phyloP scores from a whole-genome alignment of 53 echinoderm and acorn worm genomes.

The Echinometra lucunter region DNA sequence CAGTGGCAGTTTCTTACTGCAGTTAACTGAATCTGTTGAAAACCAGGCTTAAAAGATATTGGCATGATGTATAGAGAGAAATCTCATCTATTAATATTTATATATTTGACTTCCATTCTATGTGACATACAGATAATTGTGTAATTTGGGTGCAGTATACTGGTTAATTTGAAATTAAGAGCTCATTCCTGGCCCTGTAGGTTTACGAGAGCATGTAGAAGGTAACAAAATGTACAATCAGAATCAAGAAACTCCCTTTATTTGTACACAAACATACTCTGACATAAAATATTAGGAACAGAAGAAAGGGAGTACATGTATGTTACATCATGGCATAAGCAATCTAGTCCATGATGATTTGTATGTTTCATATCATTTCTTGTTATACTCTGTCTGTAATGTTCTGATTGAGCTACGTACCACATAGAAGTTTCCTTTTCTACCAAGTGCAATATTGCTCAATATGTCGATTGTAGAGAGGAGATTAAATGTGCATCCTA shows the following conservation, averaged over 20 bases:
- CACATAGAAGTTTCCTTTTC: constrained; percentile 47
- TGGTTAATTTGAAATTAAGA: too few relatives aligned
- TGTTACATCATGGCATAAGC: not conserved
- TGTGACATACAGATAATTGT: not conserved
- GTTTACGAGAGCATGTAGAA: too few relatives aligned
- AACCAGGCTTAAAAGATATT: too few relatives aligned
- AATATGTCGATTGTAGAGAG: constrained; percentile 51
- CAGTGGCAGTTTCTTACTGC: too few relatives aligned
- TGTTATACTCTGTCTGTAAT: not conserved
- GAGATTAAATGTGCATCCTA: constrained; percentile 50
- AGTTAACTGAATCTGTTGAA: too few relatives aligned
- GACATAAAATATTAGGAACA: too few relatives aligned
- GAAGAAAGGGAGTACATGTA: not conserved
- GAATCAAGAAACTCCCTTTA: too few relatives aligned
- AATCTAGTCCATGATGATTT: not conserved
- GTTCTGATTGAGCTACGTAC: not conserved
- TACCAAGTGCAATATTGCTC: constrained; percentile 63
- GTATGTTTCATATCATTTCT: not conserved
- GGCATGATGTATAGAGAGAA: too few relatives aligned
- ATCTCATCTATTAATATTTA: not conserved
- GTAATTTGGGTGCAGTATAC: too few relatives aligned
- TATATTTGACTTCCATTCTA: not conserved
- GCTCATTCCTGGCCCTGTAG: too few relatives aligned
- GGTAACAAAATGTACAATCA: too few relatives aligned
- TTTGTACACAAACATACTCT: too few relatives aligned